Conservation (phyloP, 2,797 vertebrate species). For the Coluber constrictor region DNA sequence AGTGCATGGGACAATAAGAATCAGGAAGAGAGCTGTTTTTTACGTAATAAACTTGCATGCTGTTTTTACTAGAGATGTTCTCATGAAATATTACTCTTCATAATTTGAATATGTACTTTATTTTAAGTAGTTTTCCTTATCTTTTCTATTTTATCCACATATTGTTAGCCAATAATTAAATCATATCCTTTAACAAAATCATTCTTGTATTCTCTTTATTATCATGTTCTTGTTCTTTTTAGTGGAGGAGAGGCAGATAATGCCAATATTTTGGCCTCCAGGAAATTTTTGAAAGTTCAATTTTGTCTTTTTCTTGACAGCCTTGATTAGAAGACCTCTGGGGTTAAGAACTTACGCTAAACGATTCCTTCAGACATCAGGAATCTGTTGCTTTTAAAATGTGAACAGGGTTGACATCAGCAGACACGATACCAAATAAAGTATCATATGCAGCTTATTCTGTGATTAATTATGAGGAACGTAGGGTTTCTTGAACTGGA, state of each 20-base stretch:
- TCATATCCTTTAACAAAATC: slow-evolving; percentile 30
- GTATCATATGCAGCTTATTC: neutral
- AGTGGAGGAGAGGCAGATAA: slow-evolving; percentile 44
- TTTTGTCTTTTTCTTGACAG: slow-evolving; percentile 52
- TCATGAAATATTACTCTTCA: slow-evolving; percentile 32
- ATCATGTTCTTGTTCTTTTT: slow-evolving; percentile 50
- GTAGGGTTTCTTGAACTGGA: neutral
- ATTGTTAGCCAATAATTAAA: slow-evolving; percentile 50
- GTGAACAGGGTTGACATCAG: neutral
- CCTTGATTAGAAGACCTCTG: slow-evolving; percentile 41
- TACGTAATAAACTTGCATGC: slow-evolving; percentile 24
- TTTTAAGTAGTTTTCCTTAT: slow-evolving; percentile 43
- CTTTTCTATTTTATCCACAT: slow-evolving; percentile 54
- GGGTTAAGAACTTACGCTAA: slow-evolving; percentile 47
- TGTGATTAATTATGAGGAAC: neutral
- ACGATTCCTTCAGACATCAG: slow-evolving; percentile 23
- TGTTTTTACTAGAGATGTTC: slow-evolving; percentile 35
- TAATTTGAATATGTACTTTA: slow-evolving; percentile 39
- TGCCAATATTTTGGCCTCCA: slow-evolving; percentile 50
- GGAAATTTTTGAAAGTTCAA: slow-evolving; percentile 42
- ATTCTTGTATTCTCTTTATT: slow-evolving; percentile 41
- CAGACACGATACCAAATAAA: neutral
- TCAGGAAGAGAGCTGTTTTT: neutral
- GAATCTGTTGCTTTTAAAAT: neutral
- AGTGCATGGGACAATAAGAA: slow-evolving; percentile 13